Base-by-base conservation (phyloP, 2,113 vertebrate genomes). In the Ageneiosus marmoratus region DNA sequence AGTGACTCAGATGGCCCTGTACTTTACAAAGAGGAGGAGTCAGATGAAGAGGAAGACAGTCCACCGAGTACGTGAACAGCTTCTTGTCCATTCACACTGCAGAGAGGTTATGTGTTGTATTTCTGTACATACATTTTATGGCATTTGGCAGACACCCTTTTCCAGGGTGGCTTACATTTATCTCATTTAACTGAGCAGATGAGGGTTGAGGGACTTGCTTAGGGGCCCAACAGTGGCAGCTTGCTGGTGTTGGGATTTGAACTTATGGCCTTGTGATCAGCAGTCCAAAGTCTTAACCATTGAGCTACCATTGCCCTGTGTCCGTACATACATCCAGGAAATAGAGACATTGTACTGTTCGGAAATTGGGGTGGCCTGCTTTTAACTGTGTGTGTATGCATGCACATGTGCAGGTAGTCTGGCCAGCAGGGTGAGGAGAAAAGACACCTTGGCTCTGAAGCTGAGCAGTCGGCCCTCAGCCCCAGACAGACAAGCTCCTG, bases 381-480 rank as follows among this genome's bases (percentile, higher is more conserved):
- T 50, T 75, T 32, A 24, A 60, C 44, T 81, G 51, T 67, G 15
- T 44, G 56, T 76, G 10, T 77, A 53, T 32, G 13, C 53, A 53
- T 79, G 48, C 48, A 50, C 67, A 75, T 70, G 11, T 81, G 69
- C 88, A 99, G 98, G 95, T 87, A 94, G 93, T 0, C 91, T 99
- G 90, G 98, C 98, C 84, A 99, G 94, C 92, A 96, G 94, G 88
- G 98, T 99, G 56, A 98, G 94, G 87, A 96, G 98, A 92, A 99
- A 98, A 92, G 98, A 99, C 89, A 99, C 98, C 0, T 88, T 99
- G 10, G 98, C 98, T 50, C 95, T 99, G 89, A 99, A 99, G 90
- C 91, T 98, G 89, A 96, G 94, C 92, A 94, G 85, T 82, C 88
- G 91, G 4, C 93, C 93, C 3, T 94, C 91, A 13, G 95, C 94